These are phyloP conservation scores for Protodeltote pygarga DNA, from an alignment of 2,888 invertebrate genomes.

Conservation along the genomic window DNA sequence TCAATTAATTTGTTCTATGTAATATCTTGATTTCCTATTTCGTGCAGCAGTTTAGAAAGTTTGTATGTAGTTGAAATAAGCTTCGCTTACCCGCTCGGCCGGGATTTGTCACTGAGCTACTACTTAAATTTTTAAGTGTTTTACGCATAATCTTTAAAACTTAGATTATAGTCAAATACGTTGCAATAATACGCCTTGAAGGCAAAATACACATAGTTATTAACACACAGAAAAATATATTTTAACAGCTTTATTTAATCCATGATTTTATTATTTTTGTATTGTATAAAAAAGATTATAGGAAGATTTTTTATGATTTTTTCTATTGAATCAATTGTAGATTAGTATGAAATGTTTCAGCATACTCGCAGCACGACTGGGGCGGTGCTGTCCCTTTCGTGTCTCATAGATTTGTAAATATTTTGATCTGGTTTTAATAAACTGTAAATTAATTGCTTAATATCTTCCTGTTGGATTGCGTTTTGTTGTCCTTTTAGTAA, in stretches of 20 bases:
- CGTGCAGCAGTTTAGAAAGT: constrained; percentile 36
- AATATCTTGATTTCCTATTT: constrained; percentile 30
- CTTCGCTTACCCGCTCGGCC: constrained; percentile 19
- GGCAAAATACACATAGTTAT: constrained; percentile 57
- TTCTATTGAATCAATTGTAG: constrained; percentile 67
- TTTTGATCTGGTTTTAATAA: constrained; percentile 75
- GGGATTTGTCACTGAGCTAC: constrained; percentile 36
- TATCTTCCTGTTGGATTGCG: constrained; percentile 64
- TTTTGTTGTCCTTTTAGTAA: constrained; percentile 54
- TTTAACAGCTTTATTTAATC: constrained; percentile 68
- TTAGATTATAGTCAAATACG: constrained; percentile 73
- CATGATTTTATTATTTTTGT: constrained; percentile 75
- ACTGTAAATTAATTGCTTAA: constrained; percentile 68
- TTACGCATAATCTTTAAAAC: constrained; percentile 70
- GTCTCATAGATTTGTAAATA: constrained; percentile 72
- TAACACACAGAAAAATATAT: constrained; percentile 61
- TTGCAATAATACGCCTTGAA: constrained; percentile 83
- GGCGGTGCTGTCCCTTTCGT: constrained; percentile 51
- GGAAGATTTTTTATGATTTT: constrained; percentile 62
- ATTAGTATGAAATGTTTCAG: constrained; percentile 53
- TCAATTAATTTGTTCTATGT: constrained; percentile 36
- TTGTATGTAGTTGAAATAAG: constrained; percentile 20
- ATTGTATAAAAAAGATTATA: constrained; percentile 65
- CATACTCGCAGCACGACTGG: constrained; percentile 50
- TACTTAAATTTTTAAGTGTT: constrained; percentile 55